Evolutionary conservation across 2,113 vertebrate species (phyloP).

Genomic region (Myotis brandtii): DNA sequence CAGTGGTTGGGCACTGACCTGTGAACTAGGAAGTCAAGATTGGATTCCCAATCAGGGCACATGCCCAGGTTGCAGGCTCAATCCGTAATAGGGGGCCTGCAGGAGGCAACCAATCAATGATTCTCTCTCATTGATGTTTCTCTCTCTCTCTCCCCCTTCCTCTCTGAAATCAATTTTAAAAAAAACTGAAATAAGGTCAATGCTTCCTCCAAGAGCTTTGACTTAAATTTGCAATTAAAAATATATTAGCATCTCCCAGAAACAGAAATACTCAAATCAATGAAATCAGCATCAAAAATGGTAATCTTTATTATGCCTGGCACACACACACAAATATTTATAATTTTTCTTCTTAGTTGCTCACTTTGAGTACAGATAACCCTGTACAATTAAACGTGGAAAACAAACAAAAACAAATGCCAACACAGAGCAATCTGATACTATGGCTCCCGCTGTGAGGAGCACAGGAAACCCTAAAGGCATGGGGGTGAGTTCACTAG

Average conservation of each 20-base stretch:
- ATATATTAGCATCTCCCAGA: conserved; percentile 13
- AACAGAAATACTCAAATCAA: conserved; percentile 37
- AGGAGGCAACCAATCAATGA: too few relatives aligned
- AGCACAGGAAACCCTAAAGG: background rate
- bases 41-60: too few relatives aligned
- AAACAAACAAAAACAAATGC: background rate
- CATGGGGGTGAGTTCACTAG: background rate
- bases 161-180: too few relatives aligned
- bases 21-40: too few relatives aligned
- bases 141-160: too few relatives aligned
- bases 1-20: too few relatives aligned
- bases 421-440: background rate
- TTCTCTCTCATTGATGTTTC: too few relatives aligned
- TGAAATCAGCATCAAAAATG: conserved; percentile 20
- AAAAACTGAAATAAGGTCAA: conserved; percentile 6
- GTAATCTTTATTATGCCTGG: background rate
- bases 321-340: background rate
- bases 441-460: background rate
- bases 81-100: too few relatives aligned
- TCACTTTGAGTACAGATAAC: background rate
- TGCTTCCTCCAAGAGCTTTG: background rate
- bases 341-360: background rate
- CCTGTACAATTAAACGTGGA: background rate
- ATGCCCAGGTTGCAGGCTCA: too few relatives aligned
- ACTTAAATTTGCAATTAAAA: conserved; percentile 28